Conservation (phyloP, 2,113 vertebrate species). For the Lota lota region DNA sequence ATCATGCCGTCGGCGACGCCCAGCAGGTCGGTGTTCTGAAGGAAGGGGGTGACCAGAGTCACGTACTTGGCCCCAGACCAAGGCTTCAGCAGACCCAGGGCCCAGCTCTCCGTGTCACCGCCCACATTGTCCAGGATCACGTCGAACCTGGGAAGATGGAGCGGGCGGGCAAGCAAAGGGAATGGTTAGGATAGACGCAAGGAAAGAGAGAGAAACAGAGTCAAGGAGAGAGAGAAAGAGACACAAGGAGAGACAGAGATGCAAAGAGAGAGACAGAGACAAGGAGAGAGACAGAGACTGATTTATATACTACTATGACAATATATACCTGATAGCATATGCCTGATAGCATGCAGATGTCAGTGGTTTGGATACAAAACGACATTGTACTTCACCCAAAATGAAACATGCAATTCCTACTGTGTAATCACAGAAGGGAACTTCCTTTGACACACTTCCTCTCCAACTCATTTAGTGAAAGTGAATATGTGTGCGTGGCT, state of each 20-base stretch:
- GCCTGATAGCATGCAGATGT: no score
- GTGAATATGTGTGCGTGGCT: conserved; percentile 26
- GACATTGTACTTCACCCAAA: not conserved
- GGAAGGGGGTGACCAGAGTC: conserved; percentile 91
- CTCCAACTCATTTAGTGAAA: not conserved
- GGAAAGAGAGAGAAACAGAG: not conserved
- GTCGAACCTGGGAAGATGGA: conserved; percentile 72
- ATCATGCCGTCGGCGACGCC: conserved; percentile 95
- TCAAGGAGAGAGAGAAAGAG: not conserved
- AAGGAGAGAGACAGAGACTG: not conserved
- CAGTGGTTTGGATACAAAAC: no score
- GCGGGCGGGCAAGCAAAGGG: no score
- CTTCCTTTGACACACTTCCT: not conserved
- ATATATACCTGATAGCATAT: no score
- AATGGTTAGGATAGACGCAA: no score
- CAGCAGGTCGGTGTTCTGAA: conserved; percentile 87
- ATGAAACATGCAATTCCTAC: not conserved
- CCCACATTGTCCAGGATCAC: conserved; percentile 92
- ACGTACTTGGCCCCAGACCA: conserved; percentile 93
- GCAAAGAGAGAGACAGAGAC: not conserved
- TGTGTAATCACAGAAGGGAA: not conserved
- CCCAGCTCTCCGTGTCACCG: conserved; percentile 88
- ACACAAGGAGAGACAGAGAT: not conserved
- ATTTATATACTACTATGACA: no score
- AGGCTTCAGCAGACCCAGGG: conserved; percentile 82